Conservation (phyloP, 2,113 vertebrate species). For the Dolichotis patagonum region DNA sequence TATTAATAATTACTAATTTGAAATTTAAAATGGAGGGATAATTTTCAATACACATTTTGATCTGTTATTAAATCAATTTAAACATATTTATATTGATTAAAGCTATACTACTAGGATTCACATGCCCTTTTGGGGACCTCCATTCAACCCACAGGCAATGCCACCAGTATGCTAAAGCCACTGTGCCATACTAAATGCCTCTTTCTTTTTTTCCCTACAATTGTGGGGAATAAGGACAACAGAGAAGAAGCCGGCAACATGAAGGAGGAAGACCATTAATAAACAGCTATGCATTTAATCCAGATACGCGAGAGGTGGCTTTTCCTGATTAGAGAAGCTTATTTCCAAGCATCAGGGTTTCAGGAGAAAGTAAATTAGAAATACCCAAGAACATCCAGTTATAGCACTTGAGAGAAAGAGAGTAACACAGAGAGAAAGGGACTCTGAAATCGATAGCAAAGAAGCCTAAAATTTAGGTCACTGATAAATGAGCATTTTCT, state of each 20-base stretch:
- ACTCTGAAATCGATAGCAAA: neutral
- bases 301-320: neutral
- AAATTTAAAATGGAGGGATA: neutral
- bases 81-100: neutral
- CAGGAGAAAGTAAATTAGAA: slow-evolving; percentile 25
- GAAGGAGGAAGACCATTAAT: neutral
- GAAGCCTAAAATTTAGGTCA: slow-evolving; percentile 53
- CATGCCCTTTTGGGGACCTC: neutral
- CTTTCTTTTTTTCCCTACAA: neutral
- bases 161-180: neutral
- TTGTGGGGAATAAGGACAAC: neutral
- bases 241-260: neutral
- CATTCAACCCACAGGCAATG: neutral
- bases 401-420: neutral
- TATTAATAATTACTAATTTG: neutral
- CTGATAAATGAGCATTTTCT: slow-evolving; percentile 43
- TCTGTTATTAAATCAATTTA: neutral
- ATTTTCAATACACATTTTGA: neutral
- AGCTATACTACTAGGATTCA: neutral
- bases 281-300: neutral
- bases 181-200: neutral
- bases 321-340: neutral
- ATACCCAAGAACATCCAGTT: slow-evolving; percentile 21
- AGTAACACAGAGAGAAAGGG: neutral
- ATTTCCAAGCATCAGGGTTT: neutral